Conservation (phyloP, 2,888 invertebrate genomes). For the Palloptera scutellata region DNA sequence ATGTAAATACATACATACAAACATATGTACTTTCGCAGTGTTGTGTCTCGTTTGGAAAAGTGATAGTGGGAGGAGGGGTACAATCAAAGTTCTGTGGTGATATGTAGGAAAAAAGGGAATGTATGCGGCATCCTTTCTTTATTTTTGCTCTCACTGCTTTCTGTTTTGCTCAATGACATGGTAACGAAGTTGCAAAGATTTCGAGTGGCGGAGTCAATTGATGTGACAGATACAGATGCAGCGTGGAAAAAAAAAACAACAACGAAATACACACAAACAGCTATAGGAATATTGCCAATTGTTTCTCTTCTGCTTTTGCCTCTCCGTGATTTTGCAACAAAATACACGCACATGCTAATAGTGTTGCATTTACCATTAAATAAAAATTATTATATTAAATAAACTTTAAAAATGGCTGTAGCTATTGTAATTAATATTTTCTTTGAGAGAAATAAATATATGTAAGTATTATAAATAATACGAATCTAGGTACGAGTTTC, state of each 20-base stretch:
- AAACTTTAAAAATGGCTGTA: not conserved
- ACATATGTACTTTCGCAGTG: too few relatives aligned
- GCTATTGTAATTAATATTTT: too few relatives aligned
- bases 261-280: constrained; percentile 1
- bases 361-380: constrained; percentile 7
- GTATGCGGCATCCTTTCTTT: too few relatives aligned
- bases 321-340: not conserved
- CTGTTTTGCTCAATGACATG: constrained; percentile 5
- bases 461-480: too few relatives aligned
- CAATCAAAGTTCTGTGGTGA: too few relatives aligned
- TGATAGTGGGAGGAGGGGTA: not conserved
- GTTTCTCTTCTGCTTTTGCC: constrained; percentile 1
- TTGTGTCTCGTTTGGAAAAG: too few relatives aligned
- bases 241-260: not conserved
- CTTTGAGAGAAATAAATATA: too few relatives aligned
- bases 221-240: constrained; percentile 6
- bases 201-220: constrained; percentile 32
- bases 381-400: not conserved
- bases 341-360: constrained; percentile 14
- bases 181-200: constrained; percentile 30
- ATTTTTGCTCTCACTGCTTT: too few relatives aligned
- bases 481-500: too few relatives aligned
- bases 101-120: not conserved
- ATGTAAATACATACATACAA: too few relatives aligned
- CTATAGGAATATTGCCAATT: constrained; percentile 23